These are phyloP conservation scores for Parotia lawesii DNA, from an alignment of 2,113 vertebrate species.

Conservation along the genomic window DNA sequence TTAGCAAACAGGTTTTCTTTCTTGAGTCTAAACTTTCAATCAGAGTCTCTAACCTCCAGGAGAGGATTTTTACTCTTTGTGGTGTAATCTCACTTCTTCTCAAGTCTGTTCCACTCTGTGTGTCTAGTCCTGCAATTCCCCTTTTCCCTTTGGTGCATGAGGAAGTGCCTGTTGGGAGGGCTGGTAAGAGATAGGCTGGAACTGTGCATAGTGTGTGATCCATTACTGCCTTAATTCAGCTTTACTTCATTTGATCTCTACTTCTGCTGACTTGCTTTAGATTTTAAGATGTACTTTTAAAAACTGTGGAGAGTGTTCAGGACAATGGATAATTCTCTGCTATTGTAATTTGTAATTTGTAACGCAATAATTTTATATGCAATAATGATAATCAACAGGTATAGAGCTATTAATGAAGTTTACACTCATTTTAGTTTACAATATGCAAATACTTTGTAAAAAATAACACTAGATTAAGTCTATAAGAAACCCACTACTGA, in stretches of 20 bases:
- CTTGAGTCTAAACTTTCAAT: not conserved
- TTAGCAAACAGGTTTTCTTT: not conserved
- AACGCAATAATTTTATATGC: not conserved
- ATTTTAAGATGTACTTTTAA: not conserved
- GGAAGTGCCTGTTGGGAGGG: not conserved
- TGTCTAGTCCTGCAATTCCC: not conserved
- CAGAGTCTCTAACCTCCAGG: not conserved
- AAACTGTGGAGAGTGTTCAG: not conserved
- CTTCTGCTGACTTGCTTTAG: not conserved
- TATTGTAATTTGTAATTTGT: not conserved
- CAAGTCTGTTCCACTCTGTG: not conserved
- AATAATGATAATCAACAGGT: not conserved
- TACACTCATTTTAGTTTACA: not conserved
- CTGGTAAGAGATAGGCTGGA: not conserved
- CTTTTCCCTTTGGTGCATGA: not conserved
- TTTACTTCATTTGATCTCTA: not conserved
- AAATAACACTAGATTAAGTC: not conserved
- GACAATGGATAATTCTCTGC: not conserved
- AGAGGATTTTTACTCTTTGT: not conserved
- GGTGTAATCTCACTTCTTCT: not conserved
- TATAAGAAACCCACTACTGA: not conserved
- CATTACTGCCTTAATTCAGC: not conserved
- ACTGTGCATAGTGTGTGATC: not conserved
- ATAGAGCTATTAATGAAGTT: not conserved
- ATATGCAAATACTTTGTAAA: not conserved